phyloP scores from a whole-genome alignment of 2,113 vertebrate genomes.

The Protobothrops flavoviridis region DNA sequence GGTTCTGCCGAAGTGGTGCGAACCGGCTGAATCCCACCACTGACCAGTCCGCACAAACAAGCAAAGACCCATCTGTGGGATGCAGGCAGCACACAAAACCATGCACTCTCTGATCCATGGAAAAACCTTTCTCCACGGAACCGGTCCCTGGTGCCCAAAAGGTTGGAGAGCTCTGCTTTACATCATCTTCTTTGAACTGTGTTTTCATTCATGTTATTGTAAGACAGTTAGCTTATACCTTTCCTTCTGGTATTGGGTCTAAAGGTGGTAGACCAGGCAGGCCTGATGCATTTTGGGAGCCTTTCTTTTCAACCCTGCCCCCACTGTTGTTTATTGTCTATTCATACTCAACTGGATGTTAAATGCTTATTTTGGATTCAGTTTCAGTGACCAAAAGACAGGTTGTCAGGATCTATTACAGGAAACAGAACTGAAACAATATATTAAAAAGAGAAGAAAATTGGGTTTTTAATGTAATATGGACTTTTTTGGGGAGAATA shows the following conservation, averaged over 20 bases:
- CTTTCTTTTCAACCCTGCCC: background rate
- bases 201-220: background rate
- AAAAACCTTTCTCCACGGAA: too few species aligned
- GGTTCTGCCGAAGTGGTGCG: too few species aligned
- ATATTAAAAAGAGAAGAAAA: background rate
- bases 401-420: background rate
- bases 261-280: background rate
- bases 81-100: too few species aligned
- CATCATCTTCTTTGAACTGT: background rate
- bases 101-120: too few species aligned
- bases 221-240: background rate
- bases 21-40: too few species aligned
- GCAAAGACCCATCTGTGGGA: too few species aligned
- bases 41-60: too few species aligned
- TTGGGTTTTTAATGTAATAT: background rate
- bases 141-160: too few species aligned
- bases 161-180: background rate
- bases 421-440: background rate
- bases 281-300: background rate
- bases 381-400: background rate
- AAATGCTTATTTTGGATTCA: background rate
- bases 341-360: background rate
- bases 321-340: background rate
- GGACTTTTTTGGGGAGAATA: background rate
- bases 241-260: background rate